Evolutionary conservation across 2,797 vertebrate species (phyloP).

Genomic region (Aphelocoma californica): DNA sequence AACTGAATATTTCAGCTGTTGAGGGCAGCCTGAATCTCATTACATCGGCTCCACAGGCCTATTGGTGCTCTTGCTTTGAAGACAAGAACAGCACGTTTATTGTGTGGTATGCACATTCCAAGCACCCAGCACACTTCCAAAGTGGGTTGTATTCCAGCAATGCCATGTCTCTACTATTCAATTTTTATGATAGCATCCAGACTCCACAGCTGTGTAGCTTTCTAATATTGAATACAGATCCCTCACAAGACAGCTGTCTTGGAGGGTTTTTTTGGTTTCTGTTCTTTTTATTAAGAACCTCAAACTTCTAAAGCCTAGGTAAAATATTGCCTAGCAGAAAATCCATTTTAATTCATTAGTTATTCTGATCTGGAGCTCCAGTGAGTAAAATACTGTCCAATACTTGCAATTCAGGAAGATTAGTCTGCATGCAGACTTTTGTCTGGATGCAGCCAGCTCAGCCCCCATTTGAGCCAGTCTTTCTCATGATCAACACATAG

Average conservation of each 20-base stretch:
- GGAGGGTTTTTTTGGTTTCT: not conserved
- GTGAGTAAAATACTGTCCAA: not conserved
- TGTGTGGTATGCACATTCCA: slow-evolving; percentile 48
- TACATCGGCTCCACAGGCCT: slow-evolving; percentile 28
- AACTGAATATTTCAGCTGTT: slow-evolving; percentile 58
- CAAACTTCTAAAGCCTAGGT: slow-evolving; percentile 22
- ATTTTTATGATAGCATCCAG: slow-evolving; percentile 64
- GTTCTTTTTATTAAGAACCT: not conserved
- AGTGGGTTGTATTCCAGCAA: slow-evolving; percentile 58
- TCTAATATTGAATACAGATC: slow-evolving; percentile 49
- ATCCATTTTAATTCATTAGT: slow-evolving; percentile 39
- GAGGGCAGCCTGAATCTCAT: slow-evolving; percentile 53
- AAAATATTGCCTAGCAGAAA: slow-evolving; percentile 12
- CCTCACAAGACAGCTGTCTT: slow-evolving; percentile 62
- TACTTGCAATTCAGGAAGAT: not conserved
- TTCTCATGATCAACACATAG: accelerated
- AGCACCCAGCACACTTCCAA: slow-evolving; percentile 28
- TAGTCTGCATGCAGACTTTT: not conserved
- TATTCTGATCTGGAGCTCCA: not conserved
- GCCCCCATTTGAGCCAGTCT: not conserved
- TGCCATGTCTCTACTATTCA: slow-evolving; percentile 52
- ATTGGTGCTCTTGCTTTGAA: slow-evolving; percentile 58
- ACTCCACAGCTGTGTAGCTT: slow-evolving; percentile 69
- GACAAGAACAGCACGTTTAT: slow-evolving; percentile 50
- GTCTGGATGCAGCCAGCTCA: not conserved